Percentiles rank a stretch among this genome's conserved stretches.
These are phyloP conservation scores for Apomyelois bistriatella DNA, from an alignment of 2,888 invertebrate genomes.

Conservation along the genomic window DNA sequence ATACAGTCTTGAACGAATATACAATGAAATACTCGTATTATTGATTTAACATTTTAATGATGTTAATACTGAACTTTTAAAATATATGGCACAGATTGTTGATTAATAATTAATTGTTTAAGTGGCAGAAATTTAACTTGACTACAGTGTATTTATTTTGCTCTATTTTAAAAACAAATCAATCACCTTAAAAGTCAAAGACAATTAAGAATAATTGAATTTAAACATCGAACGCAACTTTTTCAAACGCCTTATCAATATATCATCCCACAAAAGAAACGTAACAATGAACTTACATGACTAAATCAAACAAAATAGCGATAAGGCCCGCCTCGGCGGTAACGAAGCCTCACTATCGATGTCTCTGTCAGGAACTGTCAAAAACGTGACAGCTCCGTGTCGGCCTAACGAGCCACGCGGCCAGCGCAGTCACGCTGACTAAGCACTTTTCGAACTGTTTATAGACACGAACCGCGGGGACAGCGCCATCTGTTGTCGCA, in stretches of 20 bases:
- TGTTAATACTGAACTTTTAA: no score
- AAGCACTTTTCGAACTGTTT: constrained; percentile 34
- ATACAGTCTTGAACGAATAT: neutral
- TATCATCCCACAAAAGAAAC: constrained; percentile 43
- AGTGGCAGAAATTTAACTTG: no score
- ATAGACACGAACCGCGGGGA: neutral
- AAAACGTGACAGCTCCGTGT: constrained; percentile 75
- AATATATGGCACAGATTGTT: no score
- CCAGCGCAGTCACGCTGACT: constrained; percentile 53
- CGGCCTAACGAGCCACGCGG: constrained; percentile 72
- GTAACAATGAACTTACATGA: constrained; percentile 69
- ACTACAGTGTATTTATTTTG: no score
- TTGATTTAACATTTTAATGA: no score
- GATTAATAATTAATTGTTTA: no score
- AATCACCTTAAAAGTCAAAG: no score
- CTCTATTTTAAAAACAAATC: no score
- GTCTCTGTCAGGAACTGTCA: constrained; percentile 79
- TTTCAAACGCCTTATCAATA: constrained; percentile 35
- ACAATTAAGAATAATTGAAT: no score
- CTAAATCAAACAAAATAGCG: constrained; percentile 62
- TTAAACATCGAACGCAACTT: no score
- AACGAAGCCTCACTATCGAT: constrained; percentile 74
- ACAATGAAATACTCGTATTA: no score
- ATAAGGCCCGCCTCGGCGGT: constrained; percentile 70
- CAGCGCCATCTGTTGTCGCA: constrained; percentile 62